Evolutionary conservation across 2,888 invertebrate genomes (phyloP).

Genomic region (Rhopalosiphum nymphaeae): DNA sequence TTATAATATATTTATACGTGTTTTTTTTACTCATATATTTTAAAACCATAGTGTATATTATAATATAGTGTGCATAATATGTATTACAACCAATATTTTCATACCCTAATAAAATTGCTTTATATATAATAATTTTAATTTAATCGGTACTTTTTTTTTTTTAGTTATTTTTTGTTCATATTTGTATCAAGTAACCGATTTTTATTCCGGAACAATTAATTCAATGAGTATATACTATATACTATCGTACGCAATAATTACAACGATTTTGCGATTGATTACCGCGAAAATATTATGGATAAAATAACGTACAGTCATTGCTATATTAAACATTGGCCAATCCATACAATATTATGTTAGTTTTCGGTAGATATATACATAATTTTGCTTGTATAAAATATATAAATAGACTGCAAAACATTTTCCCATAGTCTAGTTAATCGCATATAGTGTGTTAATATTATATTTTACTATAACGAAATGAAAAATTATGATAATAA

Average conservation of each 20-base stretch:
- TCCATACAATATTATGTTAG: neutral
- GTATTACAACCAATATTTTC: neutral
- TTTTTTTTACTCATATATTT: neutral
- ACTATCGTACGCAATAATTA: neutral
- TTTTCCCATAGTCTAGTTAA: neutral
- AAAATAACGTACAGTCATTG: neutral
- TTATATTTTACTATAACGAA: neutral
- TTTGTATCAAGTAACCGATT: neutral
- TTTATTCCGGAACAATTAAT: neutral
- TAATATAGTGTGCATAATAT: neutral
- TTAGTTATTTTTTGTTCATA: neutral
- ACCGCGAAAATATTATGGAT: neutral
- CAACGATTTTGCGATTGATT: neutral
- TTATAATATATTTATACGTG: neutral
- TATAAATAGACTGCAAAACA: too few species aligned
- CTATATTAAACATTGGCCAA: neutral
- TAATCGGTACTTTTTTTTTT: neutral
- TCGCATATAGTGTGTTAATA: neutral
- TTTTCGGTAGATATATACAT: neutral
- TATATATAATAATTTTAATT: neutral
- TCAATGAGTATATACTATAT: neutral
- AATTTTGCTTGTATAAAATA: neutral
- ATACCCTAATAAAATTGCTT: neutral
- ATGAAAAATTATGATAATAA: neutral
- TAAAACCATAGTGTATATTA: neutral